Conservation (phyloP, 2,113 vertebrate genomes). For the Pygoscelis antarcticus region DNA sequence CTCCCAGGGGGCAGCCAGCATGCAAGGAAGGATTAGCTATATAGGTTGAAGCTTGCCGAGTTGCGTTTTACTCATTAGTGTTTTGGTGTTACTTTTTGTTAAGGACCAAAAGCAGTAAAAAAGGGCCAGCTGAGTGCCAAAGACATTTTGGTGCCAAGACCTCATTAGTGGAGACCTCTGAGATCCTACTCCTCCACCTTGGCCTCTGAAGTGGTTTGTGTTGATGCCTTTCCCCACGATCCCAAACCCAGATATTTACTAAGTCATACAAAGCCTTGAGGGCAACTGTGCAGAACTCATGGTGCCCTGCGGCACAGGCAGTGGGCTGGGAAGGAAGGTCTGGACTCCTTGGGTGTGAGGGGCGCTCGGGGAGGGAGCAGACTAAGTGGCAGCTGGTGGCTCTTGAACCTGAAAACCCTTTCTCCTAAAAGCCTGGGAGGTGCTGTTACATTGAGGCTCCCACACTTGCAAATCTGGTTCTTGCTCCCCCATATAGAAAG, state of each 20-base stretch:
- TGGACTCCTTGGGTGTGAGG: background rate
- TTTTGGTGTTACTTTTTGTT: background rate
- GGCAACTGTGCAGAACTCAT: background rate
- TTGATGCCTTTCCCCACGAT: slow-evolving; percentile 34
- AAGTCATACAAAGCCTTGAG: background rate
- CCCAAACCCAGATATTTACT: slow-evolving; percentile 3
- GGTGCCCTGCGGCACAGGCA: background rate
- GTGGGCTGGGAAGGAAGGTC: background rate
- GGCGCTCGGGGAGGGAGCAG: background rate
- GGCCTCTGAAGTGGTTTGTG: slow-evolving; percentile 66
- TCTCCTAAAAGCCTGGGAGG: background rate
- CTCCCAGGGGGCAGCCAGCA: background rate
- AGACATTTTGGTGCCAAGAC: slow-evolving; percentile 34
- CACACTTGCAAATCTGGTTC: slow-evolving; percentile 3
- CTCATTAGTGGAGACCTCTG: slow-evolving; percentile 54
- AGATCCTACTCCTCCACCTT: slow-evolving; percentile 38
- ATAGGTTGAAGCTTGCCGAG: background rate
- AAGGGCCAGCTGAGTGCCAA: slow-evolving; percentile 8
- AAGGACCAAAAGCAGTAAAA: background rate
- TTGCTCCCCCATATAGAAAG: background rate
- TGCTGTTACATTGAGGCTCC: background rate
- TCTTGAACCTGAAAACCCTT: background rate
- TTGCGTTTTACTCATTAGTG: background rate
- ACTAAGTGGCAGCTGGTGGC: background rate
- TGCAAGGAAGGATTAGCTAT: background rate